Base-by-base conservation (phyloP, 2,888 invertebrate species). In the Agrochola lychnidis region DNA sequence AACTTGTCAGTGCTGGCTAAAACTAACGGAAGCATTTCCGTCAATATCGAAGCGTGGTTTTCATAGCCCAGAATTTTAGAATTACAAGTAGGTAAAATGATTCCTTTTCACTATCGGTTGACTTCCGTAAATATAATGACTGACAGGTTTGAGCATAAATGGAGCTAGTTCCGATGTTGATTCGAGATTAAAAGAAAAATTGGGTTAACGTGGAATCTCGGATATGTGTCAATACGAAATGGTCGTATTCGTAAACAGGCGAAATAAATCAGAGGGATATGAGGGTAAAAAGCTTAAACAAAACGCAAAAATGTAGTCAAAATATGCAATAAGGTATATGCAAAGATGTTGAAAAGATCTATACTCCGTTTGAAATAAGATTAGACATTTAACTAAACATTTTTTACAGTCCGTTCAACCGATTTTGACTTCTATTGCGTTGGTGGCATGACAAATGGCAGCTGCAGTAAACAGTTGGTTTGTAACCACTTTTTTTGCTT, bases 101-200 rank as follows among this genome's bases (percentile, higher is more conserved):
- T 72, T n/a, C 30, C 19, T 45, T 56, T 45, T 45, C n/a, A 64
- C 53, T 57, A 14, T 67, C 45, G 0, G 25, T 53, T 9, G 25
- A 83, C 16, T 81, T 69, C 62, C 22, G 30, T 59, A 66, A 67
- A 67, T 45, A 51, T 25, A 36, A 69, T 73, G 66, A 51, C 14
- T 30, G 57, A 53, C 53, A 36, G 36, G 45, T 53, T 56, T 6
- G 5, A 14, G 12, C 7, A 42, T 36, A 42, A 63, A 56, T n/a
- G 14, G 12, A 14, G 12, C 30, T 59, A 69, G 48, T 19, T 68
- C 56, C 9, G 42, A 25, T 16, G 4, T 62, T 40, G 51, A 73
- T 57, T 62, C 51, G 51, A 16, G 12, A 81, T 78, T 36, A 16
- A 12, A 72, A 69, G 25, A 51, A 40, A 48, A 81, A 78, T 45